These are phyloP conservation scores for Hypocryptadius cinnamomeus DNA, from an alignment of 2,113 vertebrate genomes.

Conservation along the genomic window DNA sequence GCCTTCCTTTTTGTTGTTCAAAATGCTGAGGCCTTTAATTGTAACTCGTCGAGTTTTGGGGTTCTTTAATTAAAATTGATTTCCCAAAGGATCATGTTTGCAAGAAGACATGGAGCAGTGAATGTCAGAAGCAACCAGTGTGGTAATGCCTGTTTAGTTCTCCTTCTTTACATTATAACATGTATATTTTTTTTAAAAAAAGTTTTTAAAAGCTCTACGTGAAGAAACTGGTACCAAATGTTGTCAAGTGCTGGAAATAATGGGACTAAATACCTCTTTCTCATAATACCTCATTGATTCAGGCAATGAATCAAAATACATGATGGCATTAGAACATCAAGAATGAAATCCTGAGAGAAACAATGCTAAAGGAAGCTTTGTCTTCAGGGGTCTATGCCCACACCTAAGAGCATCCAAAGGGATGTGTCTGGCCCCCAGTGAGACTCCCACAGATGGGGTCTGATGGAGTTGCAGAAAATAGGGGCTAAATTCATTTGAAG, in stretches of 20 bases:
- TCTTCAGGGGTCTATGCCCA: not conserved
- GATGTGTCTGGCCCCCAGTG: fast-evolving
- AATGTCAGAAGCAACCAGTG: not conserved
- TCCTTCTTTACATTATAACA: not conserved
- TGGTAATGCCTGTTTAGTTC: constrained; percentile 6
- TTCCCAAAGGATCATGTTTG: not conserved
- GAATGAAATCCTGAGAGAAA: not conserved
- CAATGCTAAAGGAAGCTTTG: not conserved
- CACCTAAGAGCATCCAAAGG: not conserved
- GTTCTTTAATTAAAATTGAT: not conserved
- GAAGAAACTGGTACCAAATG: not conserved
- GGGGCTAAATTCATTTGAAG: not conserved
- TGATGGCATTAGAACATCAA: not conserved
- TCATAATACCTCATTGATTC: too few relatives aligned
- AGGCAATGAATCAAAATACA: not conserved
- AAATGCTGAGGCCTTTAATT: not conserved
- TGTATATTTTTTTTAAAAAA: not conserved
- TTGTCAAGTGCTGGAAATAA: not conserved
- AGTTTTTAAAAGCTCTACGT: not conserved
- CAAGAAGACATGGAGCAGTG: not conserved
- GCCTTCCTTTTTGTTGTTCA: not conserved
- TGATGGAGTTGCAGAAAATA: not conserved
- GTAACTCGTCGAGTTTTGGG: not conserved
- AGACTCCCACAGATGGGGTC: not conserved
- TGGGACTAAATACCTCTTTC: not conserved